phyloP scores from a whole-genome alignment of 1,140 invertebrate genomes.

The Cepaea nemoralis region DNA sequence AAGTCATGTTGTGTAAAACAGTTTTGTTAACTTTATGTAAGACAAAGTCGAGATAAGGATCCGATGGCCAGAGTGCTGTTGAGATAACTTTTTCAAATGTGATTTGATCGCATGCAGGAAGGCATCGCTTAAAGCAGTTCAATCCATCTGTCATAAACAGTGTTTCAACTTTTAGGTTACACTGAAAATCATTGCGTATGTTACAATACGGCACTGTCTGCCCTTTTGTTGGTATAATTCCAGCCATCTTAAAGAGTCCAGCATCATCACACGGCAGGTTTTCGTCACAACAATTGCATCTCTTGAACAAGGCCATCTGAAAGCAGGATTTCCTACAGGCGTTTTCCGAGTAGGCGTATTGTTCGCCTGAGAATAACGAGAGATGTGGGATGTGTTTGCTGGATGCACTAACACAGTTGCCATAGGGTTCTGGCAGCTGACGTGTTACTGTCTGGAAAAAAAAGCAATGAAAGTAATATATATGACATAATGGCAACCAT shows the following conservation, averaged over 20 bases:
- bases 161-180: not conserved
- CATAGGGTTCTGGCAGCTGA: not conserved
- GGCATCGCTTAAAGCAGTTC: not conserved
- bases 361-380: not conserved
- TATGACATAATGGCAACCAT: too few relatives aligned
- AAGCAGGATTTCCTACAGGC: constrained; percentile 24
- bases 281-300: constrained; percentile 16
- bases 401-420: not conserved
- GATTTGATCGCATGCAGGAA: not conserved
- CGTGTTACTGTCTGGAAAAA: not conserved
- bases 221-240: not conserved
- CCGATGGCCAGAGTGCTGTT: not conserved
- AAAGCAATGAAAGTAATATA: too few relatives aligned
- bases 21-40: too few relatives aligned
- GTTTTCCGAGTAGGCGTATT: not conserved
- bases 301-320: not conserved
- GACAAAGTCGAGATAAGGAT: too few relatives aligned
- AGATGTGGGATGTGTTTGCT: not conserved
- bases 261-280: not conserved
- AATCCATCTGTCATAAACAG: not conserved
- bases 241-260: not conserved
- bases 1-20: too few relatives aligned
- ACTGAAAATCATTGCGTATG: not conserved
- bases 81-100: not conserved
- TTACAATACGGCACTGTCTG: not conserved